Base-by-base conservation (phyloP, 2,113 vertebrate species). In the Cebus imitator region DNA sequence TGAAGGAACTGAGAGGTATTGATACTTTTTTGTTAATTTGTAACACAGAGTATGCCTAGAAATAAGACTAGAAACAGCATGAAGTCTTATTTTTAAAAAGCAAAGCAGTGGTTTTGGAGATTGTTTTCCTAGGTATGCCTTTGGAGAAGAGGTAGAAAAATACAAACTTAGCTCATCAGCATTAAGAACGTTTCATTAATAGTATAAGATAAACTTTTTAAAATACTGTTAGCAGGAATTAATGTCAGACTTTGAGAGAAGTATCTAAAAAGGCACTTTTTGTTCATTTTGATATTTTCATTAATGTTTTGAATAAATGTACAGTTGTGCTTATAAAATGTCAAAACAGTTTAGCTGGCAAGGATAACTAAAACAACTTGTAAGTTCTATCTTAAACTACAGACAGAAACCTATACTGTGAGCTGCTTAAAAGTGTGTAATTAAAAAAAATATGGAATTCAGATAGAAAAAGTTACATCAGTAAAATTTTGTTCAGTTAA, bases 1-100 rank as follows among this genome's bases (percentile, higher is more conserved):
- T 37, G 88, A 66, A 80, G 61, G 21, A 95, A 78, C 50, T 97
- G 8, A 87, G 68, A 86, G 30, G 25, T 97, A 30, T 87, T 87
- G 78, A 70, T 78, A 93, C 8, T 58, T 76, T 76, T 82, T 87
- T 68, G 32, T 72, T 91, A 93, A 55, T 91, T 82, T 93, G 57
- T 87, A 43, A 81, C 30, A 93, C 37, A 55, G 20, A 90, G 79
- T 96, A 48, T 85, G 52, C 43, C 20, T 40, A 40, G 37, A 40
- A 40, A 81, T 35, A 91, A 78, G 18, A 43, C 45, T 61, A 90
- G 68, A 93, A 93, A 94, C 45, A 73, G 64, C 2, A 48, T 45
- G 61, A 87, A 37, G 25, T 73, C 32, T 88, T 78, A 72, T 52
- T 84, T 89, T 76, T 61, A 73, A 48, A 57, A 85, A 86, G 52